These are phyloP conservation scores for Macaca mulatta DNA, from an alignment of 2,113 vertebrate species.

Conservation along the genomic window DNA sequence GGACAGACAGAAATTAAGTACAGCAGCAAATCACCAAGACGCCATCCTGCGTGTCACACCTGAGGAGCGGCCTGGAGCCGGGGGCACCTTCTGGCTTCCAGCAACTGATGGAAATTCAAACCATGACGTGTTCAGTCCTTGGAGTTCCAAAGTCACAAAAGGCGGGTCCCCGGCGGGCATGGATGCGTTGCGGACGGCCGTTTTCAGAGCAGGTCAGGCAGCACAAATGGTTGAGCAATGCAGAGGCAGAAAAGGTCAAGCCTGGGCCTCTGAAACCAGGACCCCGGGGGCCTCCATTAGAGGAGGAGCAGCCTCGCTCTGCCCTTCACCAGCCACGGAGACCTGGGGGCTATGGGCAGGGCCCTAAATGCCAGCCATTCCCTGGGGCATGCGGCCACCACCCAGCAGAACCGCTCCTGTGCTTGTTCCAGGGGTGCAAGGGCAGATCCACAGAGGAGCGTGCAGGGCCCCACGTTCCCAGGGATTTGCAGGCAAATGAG, in stretches of 20 bases:
- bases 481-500: background rate
- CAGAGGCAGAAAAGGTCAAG: background rate
- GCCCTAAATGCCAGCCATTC: background rate
- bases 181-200: accelerated
- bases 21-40: background rate
- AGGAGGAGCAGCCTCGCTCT: background rate
- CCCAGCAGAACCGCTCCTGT: background rate
- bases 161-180: too few species aligned
- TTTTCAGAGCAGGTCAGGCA: too few species aligned
- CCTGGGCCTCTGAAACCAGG: background rate
- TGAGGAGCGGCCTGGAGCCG: too few species aligned
- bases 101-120: too few species aligned
- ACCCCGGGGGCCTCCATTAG: background rate
- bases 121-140: too few species aligned
- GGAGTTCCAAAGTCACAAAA: too few species aligned
- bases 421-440: background rate
- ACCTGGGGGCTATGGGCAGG: background rate
- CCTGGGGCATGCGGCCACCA: too few species aligned
- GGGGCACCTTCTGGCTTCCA: too few species aligned
- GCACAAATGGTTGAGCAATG: background rate
- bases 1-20: background rate
- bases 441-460: background rate
- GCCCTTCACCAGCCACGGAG: background rate
- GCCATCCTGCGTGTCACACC: background rate
- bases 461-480: background rate